Evolutionary conservation across 2,888 invertebrate genomes (phyloP).

Genomic region (Philaethria dido): DNA sequence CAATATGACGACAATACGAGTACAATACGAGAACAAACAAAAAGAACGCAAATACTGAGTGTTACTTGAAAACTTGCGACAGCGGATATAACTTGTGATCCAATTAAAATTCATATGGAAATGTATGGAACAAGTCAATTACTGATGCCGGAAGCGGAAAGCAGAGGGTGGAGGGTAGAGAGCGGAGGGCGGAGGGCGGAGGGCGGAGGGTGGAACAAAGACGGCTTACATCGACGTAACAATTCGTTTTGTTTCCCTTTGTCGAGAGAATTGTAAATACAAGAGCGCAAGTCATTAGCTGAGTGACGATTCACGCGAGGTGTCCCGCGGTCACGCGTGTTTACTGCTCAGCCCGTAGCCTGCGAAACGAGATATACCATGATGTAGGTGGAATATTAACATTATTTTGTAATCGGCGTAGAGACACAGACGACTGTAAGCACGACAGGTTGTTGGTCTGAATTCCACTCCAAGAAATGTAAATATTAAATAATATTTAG

Average conservation of each 20-base stretch:
- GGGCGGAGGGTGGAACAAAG: conserved; percentile 34
- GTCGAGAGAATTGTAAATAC: conserved; percentile 36
- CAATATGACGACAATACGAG: conserved; percentile 9
- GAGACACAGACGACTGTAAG: no score
- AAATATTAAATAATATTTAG: no score
- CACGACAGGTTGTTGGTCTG: no score
- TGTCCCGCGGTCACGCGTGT: conserved; percentile 13
- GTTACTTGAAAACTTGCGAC: conserved; percentile 38
- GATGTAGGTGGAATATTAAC: not conserved
- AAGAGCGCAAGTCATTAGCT: conserved; percentile 33
- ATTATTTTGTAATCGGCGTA: not conserved
- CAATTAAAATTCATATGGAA: conserved; percentile 45
- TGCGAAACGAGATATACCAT: not conserved
- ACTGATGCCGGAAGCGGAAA: conserved; percentile 24
- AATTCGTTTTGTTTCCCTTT: conserved; percentile 39
- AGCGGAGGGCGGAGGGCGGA: not conserved
- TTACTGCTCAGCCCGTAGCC: not conserved
- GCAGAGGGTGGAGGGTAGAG: conserved; percentile 14
- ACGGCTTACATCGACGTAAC: conserved; percentile 36
- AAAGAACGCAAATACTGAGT: conserved; percentile 34
- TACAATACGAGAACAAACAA: conserved; percentile 24
- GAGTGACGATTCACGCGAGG: conserved; percentile 24
- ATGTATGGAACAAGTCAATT: conserved; percentile 42
- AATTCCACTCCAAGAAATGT: no score
- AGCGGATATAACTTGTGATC: conserved; percentile 43